These are phyloP conservation scores for Anagrus nilaparvatae DNA, from an alignment of 1,140 invertebrate species.

Conservation along the genomic window DNA sequence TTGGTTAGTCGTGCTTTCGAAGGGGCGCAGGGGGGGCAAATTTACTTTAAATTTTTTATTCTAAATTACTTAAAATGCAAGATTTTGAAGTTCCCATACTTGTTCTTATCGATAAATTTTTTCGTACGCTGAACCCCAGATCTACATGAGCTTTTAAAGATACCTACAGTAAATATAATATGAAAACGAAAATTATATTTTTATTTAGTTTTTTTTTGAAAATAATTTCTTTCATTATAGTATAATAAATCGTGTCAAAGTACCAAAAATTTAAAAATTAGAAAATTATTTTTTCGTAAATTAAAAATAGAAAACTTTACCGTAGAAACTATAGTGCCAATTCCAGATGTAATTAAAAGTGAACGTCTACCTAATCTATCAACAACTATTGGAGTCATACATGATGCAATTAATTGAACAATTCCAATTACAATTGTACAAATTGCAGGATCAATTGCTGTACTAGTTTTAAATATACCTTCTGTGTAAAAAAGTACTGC, in stretches of 20 bases:
- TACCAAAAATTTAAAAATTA: no score
- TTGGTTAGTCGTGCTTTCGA: no score
- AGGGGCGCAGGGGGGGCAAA: no score
- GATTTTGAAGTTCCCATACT: no score
- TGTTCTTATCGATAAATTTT: no score
- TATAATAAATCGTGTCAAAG: not conserved
- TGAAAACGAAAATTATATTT: not conserved
- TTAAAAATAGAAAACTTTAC: not conserved
- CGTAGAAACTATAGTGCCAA: slow-evolving; percentile 33
- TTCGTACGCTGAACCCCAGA: no score
- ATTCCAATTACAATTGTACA: slow-evolving; percentile 64
- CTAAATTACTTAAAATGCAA: no score
- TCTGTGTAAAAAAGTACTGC: slow-evolving; percentile 69
- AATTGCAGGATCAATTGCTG: slow-evolving; percentile 28
- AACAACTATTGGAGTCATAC: slow-evolving; percentile 55
- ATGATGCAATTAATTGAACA: slow-evolving; percentile 57
- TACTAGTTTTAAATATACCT: slow-evolving; percentile 53
- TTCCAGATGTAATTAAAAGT: slow-evolving; percentile 56
- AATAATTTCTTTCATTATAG: not conserved
- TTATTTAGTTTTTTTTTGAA: not conserved
- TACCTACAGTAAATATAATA: not conserved
- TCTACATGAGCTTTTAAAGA: not conserved
- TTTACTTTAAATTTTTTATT: no score
- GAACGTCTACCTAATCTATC: slow-evolving; percentile 62
- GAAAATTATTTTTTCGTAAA: not conserved